Percentiles rank a stretch among this genome's conserved stretches.
Evolutionary conservation across 2,888 invertebrate species (phyloP).

Genomic region (Parnassius mnemosyne): DNA sequence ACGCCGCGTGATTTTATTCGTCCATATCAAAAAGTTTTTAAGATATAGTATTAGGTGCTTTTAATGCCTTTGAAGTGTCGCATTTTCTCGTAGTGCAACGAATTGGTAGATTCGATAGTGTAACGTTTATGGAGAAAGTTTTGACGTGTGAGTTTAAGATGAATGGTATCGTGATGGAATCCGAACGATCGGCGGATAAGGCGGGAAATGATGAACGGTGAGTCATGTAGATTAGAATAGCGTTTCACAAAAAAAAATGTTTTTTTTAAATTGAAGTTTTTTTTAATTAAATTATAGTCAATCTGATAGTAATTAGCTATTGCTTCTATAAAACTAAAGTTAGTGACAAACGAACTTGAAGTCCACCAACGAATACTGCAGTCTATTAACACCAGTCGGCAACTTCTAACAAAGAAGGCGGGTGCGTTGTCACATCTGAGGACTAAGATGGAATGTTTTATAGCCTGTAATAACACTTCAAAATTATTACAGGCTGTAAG

Average conservation of each 20-base stretch:
- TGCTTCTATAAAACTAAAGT: too few relatives aligned
- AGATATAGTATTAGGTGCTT: conserved; percentile 32
- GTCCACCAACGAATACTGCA: too few relatives aligned
- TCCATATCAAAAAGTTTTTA: conserved; percentile 28
- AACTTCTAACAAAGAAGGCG: too few relatives aligned
- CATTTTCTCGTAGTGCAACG: conserved; percentile 36
- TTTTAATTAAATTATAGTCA: too few relatives aligned
- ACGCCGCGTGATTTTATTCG: conserved; percentile 23
- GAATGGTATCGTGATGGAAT: conserved; percentile 50
- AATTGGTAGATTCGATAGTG: conserved; percentile 27
- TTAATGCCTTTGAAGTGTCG: conserved; percentile 33
- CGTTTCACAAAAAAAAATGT: conserved; percentile 26
- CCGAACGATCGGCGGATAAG: conserved; percentile 43
- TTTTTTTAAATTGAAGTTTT: too few relatives aligned
- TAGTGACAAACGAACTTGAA: too few relatives aligned
- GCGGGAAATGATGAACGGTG: conserved; percentile 49
- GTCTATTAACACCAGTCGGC: too few relatives aligned
- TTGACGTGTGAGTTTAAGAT: conserved; percentile 40
- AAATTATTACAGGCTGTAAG: too few relatives aligned
- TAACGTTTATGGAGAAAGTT: conserved; percentile 29
- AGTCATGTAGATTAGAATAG: conserved; percentile 36
- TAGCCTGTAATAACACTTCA: too few relatives aligned
- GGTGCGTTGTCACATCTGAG: too few relatives aligned
- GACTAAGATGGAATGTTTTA: too few relatives aligned
- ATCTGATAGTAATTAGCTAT: too few relatives aligned